Base-by-base conservation (phyloP, 2,888 invertebrate genomes). In the Pocota personata region DNA sequence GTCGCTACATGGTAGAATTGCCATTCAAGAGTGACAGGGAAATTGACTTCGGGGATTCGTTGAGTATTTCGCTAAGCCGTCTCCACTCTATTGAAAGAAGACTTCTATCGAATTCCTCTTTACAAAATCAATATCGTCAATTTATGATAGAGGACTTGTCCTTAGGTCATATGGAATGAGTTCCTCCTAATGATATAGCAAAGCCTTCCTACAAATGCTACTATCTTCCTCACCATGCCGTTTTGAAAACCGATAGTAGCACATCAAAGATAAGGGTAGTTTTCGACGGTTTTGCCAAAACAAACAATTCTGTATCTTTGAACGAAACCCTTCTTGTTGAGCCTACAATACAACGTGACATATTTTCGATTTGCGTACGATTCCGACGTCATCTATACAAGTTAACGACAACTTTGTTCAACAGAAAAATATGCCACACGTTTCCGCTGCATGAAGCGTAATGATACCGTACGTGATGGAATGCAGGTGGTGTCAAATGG, bases 311-410 rank as follows among this genome's bases (percentile, higher is more conserved):
- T 3, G 4, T 24, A 4, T 24, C 2, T 4, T 50, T 87, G 8
- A 86, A 86, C 32, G 75, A 82, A 3, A 30, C 52, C 4, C 46
- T 82, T n/a, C 73, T 72, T 12, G 50, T 58, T 27, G 87, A 79
- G 1, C 78, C 82, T 1, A 60, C 71, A 19, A 58, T 87, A 21
- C 64, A 60, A 37, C 14, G 72, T 1, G 82, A 82, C 6, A 52
- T 87, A 10, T 71, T 82, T 24, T 30, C 16, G 35, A 14, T 75
- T 62, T 43, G 75, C 16, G 8, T 82, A 0, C 55, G 64, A 12
- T 71, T 73, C 43, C 73, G 72, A 27, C 52, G 67, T 4, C 78
- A 84, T 43, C 52, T 57, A 3, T 83, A 55, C 21, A 66, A n/a
- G n/a, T n/a, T n/a, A n/a, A n/a, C n/a, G n/a, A n/a, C n/a, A n/a